Conservation (phyloP, 1,140 invertebrate species). For the Orussus abietinus region DNA sequence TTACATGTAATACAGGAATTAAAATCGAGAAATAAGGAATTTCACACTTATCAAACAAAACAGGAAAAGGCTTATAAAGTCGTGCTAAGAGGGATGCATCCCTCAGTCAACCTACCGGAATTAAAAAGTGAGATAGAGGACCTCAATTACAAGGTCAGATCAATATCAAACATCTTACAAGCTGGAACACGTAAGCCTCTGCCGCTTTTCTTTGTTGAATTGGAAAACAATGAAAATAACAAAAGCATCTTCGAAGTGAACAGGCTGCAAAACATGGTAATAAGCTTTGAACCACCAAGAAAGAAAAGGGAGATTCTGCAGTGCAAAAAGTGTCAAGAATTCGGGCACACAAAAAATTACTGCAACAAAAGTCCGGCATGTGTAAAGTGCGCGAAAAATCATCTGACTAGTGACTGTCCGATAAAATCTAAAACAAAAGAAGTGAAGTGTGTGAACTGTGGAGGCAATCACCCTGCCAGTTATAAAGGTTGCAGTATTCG, state of each 20-base stretch:
- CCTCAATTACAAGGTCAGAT: conserved; percentile 5
- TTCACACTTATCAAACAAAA: conserved; percentile 11
- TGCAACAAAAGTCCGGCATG: conserved; percentile 9
- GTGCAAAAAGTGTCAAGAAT: conserved; percentile 9
- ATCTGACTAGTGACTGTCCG: conserved; percentile 1
- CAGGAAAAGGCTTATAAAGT: conserved; percentile 4
- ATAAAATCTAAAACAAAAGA: background rate
- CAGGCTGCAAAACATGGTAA: conserved; percentile 21
- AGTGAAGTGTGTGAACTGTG: conserved; percentile 14
- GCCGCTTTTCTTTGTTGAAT: conserved; percentile 34
- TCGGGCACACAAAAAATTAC: conserved; percentile 16
- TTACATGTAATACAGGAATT: background rate
- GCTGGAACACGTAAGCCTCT: conserved; percentile 20
- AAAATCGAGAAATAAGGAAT: conserved; percentile 2
- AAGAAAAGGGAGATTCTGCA: conserved; percentile 24
- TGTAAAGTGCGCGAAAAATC: conserved; percentile 12
- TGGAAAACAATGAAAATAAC: conserved; percentile 33
- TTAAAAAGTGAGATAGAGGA: conserved; percentile 5
- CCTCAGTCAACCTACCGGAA: background rate
- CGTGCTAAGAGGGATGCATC: conserved; percentile 7
- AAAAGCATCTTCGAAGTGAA: conserved; percentile 32
- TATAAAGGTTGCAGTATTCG: conserved; percentile 14
- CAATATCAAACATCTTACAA: conserved; percentile 6
- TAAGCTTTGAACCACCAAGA: conserved; percentile 30
- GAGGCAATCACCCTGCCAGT: conserved; percentile 13